Conservation (phyloP, 1,140 invertebrate species). For the Hetaerina americana region DNA sequence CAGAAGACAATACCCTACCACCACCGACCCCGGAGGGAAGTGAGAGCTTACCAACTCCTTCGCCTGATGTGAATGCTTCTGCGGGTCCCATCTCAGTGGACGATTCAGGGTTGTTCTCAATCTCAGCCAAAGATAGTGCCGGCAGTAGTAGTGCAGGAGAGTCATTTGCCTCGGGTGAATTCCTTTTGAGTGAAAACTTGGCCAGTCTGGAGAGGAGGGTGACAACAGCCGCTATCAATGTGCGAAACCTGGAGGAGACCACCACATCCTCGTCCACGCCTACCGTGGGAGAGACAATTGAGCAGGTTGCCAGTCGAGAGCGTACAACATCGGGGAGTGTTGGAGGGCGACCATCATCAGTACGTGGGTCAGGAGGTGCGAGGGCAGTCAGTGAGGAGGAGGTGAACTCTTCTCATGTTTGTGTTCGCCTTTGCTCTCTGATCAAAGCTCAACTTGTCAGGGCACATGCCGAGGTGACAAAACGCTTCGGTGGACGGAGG, state of each 20-base stretch:
- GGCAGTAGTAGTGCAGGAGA: constrained; percentile 12
- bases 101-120: constrained; percentile 6
- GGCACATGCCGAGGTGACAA: constrained; percentile 48
- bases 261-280: constrained; percentile 11
- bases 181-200: constrained; percentile 21
- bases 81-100: constrained; percentile 2
- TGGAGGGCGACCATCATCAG: background rate
- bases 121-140: constrained; percentile 10
- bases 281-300: background rate
- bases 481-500: constrained; percentile 33
- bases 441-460: constrained; percentile 59
- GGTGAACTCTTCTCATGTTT: constrained; percentile 37
- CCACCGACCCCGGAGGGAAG: background rate
- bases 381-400: constrained; percentile 2
- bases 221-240: constrained; percentile 7
- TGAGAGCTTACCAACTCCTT: background rate
- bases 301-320: background rate
- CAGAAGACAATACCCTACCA: background rate
- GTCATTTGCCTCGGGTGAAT: constrained; percentile 24
- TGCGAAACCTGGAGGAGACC: background rate
- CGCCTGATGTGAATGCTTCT: background rate
- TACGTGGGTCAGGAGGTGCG: background rate
- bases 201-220: constrained; percentile 22
- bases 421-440: constrained; percentile 55
- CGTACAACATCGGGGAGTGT: background rate